Base-by-base conservation (phyloP, 2,113 vertebrate genomes). In the Pipa parva region DNA sequence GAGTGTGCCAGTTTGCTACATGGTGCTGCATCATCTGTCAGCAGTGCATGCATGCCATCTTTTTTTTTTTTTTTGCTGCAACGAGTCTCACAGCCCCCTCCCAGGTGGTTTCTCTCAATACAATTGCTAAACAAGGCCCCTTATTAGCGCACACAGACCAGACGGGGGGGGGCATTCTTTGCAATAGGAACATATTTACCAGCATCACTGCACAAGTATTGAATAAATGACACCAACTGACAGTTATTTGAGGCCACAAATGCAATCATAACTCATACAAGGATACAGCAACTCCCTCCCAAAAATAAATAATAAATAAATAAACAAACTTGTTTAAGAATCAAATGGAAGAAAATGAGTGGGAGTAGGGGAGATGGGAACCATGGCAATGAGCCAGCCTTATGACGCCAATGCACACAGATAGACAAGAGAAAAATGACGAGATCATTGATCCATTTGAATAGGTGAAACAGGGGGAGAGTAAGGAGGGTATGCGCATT, bases 271-370 rank as follows among this genome's bases (percentile, higher is more conserved):
- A 12, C 33, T 3, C 33, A 50, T 50, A 50, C 11, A 18, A 22
- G 24, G 11, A 1, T 21, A 24, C 20, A 50, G 24, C 12, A 24
- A 24, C 5, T 6, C 4, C 6, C 18, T 22, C 11, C 20, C 21
- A 7, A 11, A 21, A 3, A 11, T 1, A 42, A 15, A 11, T 7
- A 18, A 29, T 5, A 21, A 17, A 13, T 4, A 4, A 2, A 26
- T 7, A 29, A n/a, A 76, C 72, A 63, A 74, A 80, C 79, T 78
- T 81, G 80, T 80, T 80, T 78, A 76, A 58, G 66, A 13, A 9
- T 56, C 27, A 11, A 36, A 31, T 10, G 37, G 13, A 13, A 15
- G 37, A 15, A 42, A 15, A 42, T 2, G 25, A 51, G 51, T 5
- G 22, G 27, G 62, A 17, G 31, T 25, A 31, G 24, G 12, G 39